phyloP scores from a whole-genome alignment of 2,113 vertebrate species.

The Aplodontia rufa region DNA sequence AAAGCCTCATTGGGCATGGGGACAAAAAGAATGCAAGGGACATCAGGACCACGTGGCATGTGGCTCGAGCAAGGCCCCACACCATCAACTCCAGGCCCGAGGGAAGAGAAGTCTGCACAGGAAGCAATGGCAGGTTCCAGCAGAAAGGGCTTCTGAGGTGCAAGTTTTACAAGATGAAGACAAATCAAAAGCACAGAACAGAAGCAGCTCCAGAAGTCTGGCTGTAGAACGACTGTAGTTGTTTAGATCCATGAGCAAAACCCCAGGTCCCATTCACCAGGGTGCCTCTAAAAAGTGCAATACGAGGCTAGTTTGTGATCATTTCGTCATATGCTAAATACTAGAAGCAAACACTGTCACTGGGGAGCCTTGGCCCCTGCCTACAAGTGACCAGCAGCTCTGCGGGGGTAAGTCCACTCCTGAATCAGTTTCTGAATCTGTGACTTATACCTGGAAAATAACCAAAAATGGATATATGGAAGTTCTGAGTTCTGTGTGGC shows the following conservation, averaged over 20 bases:
- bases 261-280: not conserved
- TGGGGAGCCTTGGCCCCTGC: not conserved
- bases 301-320: not conserved
- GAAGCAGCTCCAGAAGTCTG: not conserved
- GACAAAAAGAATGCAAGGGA: not conserved
- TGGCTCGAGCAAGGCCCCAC: not conserved
- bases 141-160: not conserved
- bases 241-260: not conserved
- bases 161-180: not conserved
- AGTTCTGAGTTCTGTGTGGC: not conserved
- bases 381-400: not conserved
- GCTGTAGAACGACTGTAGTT: not conserved
- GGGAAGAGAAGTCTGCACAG: not conserved
- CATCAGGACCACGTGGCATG: not conserved
- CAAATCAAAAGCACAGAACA: not conserved
- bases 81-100: rapidly evolving
- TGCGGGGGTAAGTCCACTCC: not conserved
- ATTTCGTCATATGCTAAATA: not conserved
- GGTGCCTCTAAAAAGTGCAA: not conserved
- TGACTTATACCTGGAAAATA: not conserved
- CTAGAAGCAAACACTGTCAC: not conserved
- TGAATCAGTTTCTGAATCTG: not conserved
- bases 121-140: not conserved
- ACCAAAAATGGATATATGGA: not conserved
- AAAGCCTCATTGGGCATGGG: not conserved